phyloP scores from a whole-genome alignment of 1,140 invertebrate genomes.

The Nilaparvata lugens region DNA sequence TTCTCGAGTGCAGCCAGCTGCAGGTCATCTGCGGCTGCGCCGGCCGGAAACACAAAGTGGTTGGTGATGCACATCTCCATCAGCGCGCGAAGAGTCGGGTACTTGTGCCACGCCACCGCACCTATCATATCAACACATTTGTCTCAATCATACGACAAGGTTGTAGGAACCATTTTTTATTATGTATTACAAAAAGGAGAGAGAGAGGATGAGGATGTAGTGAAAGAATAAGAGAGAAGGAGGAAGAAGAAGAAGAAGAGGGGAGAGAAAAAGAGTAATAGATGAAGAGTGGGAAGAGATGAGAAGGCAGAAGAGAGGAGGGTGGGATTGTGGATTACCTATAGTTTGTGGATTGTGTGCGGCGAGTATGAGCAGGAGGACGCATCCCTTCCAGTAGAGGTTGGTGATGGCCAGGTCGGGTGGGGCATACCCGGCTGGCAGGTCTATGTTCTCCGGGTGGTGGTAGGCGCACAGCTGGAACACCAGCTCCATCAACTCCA shows the following conservation, averaged over 20 bases:
- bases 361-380: conserved; percentile 76
- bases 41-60: conserved; percentile 69
- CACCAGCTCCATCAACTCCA: conserved; percentile 80
- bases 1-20: conserved; percentile 65
- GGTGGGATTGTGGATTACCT: too few relatives aligned
- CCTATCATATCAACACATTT: too few relatives aligned
- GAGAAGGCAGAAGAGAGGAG: too few relatives aligned
- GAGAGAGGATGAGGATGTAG: too few relatives aligned
- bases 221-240: too few relatives aligned
- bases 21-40: conserved; percentile 54
- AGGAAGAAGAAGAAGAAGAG: too few relatives aligned
- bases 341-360: conserved; percentile 79
- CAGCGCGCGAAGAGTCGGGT: conserved; percentile 82
- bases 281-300: too few relatives aligned
- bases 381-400: conserved; percentile 92
- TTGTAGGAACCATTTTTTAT: too few relatives aligned
- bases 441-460: conserved; percentile 83
- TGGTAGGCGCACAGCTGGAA: conserved; percentile 86
- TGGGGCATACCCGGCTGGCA: conserved; percentile 76
- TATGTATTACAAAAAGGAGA: too few relatives aligned
- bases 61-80: conserved; percentile 98
- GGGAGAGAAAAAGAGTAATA: too few relatives aligned
- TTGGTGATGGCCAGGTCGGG: conserved; percentile 84
- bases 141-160: too few relatives aligned
- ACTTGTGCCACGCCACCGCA: conserved; percentile 74